A percentile compares a stretch with the other conserved stretches of the same genome.
phyloP scores from a whole-genome alignment of 2,797 vertebrate species.

The Brachymystax lenok region DNA sequence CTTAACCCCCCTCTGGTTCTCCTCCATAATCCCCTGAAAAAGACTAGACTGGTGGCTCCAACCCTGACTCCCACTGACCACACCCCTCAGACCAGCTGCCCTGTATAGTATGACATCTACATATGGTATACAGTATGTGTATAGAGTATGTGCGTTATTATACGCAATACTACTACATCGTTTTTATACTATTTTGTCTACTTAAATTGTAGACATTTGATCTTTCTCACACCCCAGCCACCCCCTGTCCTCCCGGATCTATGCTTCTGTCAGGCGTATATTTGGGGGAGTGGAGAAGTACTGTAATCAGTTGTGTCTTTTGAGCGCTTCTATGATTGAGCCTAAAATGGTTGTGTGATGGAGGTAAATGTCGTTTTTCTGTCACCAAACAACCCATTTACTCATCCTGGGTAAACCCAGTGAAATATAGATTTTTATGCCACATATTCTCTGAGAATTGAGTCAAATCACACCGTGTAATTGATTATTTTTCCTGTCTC shows the following conservation, averaged over 20 bases:
- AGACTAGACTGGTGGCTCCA: not conserved
- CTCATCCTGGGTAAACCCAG: not conserved
- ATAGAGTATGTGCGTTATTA: not conserved
- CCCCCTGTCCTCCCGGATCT: not conserved
- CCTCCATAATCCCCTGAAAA: conserved; percentile 21
- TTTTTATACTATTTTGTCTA: not conserved
- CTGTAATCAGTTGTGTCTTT: not conserved
- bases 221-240: not conserved
- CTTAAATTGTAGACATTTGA: not conserved
- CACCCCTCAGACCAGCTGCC: not conserved
- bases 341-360: not conserved
- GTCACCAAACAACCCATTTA: not conserved
- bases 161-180: not conserved
- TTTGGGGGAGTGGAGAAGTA: not conserved
- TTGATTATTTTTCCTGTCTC: not conserved
- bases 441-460: not conserved
- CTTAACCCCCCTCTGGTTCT: conserved; percentile 5
- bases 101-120: not conserved
- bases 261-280: not conserved
- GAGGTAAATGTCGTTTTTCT: not conserved
- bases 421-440: not conserved
- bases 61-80: not conserved
- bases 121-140: not conserved
- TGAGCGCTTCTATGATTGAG: conserved; percentile 2
- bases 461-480: not conserved